phyloP scores from a whole-genome alignment of 2,113 vertebrate genomes.

The Rissa tridactyla region DNA sequence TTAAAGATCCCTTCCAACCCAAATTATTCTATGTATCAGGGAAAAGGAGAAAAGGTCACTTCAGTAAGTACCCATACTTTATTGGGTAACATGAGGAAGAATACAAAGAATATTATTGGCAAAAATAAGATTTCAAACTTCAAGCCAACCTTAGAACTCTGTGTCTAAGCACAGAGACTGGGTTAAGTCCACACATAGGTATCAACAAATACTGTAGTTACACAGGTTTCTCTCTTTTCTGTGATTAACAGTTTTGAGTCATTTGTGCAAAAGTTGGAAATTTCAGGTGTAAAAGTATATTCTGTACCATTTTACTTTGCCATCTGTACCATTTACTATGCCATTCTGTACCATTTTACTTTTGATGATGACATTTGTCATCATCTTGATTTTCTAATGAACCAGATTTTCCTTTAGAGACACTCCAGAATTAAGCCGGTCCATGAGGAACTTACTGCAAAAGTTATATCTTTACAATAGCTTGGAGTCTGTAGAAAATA shows the following conservation, averaged over 20 bases:
- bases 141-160: background rate
- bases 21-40: background rate
- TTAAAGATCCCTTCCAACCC: background rate
- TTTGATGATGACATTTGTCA: background rate
- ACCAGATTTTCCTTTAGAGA: background rate
- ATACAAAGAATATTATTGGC: background rate
- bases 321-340: background rate
- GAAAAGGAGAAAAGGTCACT: background rate
- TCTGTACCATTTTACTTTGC: background rate
- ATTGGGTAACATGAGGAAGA: background rate
- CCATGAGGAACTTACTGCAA: background rate
- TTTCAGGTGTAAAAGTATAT: background rate
- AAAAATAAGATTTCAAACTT: background rate
- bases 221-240: background rate
- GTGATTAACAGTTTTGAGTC: background rate
- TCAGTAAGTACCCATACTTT: background rate
- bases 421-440: background rate
- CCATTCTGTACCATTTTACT: background rate
- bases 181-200: background rate
- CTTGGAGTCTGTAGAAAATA: background rate
- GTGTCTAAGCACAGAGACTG: background rate
- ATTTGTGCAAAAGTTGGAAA: background rate
- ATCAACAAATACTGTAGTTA: background rate
- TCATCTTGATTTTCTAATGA: background rate
- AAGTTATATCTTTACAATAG: background rate